These are phyloP conservation scores for Pristionchus arcanus DNA, from an alignment of 2,888 invertebrate genomes.

Conservation along the genomic window DNA sequence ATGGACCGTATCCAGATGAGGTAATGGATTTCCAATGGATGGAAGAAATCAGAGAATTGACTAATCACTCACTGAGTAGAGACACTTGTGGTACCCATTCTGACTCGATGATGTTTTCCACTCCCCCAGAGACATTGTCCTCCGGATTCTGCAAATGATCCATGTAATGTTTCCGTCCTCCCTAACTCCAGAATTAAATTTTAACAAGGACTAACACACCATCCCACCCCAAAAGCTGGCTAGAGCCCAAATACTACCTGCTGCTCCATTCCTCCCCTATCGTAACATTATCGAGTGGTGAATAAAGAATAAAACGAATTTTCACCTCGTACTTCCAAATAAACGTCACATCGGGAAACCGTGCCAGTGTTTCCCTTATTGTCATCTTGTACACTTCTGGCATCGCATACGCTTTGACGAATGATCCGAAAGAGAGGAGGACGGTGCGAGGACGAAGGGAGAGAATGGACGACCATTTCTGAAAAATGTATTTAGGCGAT, in stretches of 20 bases:
- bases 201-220: too few species aligned
- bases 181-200: too few species aligned
- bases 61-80: conserved; percentile 23
- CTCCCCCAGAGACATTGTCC: background rate
- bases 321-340: conserved; percentile 67
- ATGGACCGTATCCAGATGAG: too few species aligned
- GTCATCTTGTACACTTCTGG: conserved; percentile 60
- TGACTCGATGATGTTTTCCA: conserved; percentile 27
- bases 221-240: too few species aligned
- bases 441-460: conserved; percentile 38
- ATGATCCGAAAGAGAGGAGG: conserved; percentile 66
- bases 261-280: too few species aligned
- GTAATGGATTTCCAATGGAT: too few species aligned
- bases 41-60: too few species aligned
- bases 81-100: conserved; percentile 30
- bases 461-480: conserved; percentile 42
- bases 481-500: too few species aligned
- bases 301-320: too few species aligned
- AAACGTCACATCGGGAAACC: conserved; percentile 62
- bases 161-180: background rate
- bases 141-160: conserved; percentile 15
- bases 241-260: too few species aligned
- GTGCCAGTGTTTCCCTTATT: conserved; percentile 58
- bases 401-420: conserved; percentile 64
- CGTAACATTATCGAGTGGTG: too few species aligned